Evolutionary conservation across 1,140 invertebrate genomes (phyloP), one percentile per base, ranked within the genome.

Genomic region (Apis laboriosa): DNA sequence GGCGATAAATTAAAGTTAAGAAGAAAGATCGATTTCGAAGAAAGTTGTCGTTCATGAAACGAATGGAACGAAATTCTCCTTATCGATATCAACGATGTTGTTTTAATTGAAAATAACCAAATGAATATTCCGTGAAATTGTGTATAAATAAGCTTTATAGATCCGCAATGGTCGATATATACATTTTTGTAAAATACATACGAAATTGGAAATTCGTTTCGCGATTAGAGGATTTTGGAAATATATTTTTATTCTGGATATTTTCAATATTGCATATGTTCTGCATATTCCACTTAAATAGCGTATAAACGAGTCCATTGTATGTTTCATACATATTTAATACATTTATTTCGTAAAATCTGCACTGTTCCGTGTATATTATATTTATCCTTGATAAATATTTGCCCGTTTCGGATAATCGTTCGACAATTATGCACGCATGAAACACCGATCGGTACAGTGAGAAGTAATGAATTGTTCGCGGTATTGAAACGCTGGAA

Each of bases 251-350:
- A 55, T 19, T 56, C 34, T 21, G 68, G 51, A 71, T 71, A 55
- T 55, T 71, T 53, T 72, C 24, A 56, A 73, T 73, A 73, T 58
- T 15, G 19, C 55, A n/a, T 73, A 73, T 55, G 28, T 58, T 58
- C 28, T 15, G 28, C 3, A 43, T 73, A 58, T 34, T 56, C 21
- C 55, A 19, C 19, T 58, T 21, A 73, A 73, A 19, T 58, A 24
- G 12, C 21, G 71, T 28, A 58, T 43, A 73, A 58, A 28, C 71
- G 53, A 58, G 71, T 43, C 43, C 43, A 43, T 43, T 58, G 28
- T 28, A 58, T 58, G 43, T 58, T 73, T 58, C 53, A 73, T 73
- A 21, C 53, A 73, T 73, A 73, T 73, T 73, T 73, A 43, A 55
- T 53, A n/a, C 28, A 43, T 73, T 73, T 73, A 58, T 58, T 56